Base-by-base conservation (phyloP, 64 coral and sea anemone genomes). In the Actinia equina region DNA sequence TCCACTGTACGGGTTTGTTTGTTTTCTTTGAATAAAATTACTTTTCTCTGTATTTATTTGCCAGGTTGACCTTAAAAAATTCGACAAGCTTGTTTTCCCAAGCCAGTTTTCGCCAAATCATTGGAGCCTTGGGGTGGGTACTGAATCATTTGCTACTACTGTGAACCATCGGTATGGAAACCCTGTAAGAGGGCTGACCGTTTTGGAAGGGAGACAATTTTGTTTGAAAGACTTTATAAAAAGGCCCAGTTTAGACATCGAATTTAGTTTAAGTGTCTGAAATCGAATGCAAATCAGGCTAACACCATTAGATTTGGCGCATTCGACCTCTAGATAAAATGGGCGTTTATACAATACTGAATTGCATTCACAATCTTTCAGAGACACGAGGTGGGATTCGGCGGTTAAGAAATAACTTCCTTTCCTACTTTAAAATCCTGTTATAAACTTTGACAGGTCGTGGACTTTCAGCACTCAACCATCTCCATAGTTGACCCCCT, bases 81-180 rank as follows among this genome's bases (percentile, higher is more conserved):
- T 41, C 16, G 71, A 77, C 23, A 77, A 77, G 42, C 71, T 77
- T 25, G 42, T 77, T 77, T 77, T 77, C 71, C 71, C 71, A 77
- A 15, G 5, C 42, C 71, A 77, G 71, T 27, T 77, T 77, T 77
- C 71, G 16, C 23, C 23, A 77, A 77, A 77, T 77, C 71, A 77
- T 15, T 77, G 71, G 71, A 77, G 71, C 42, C 71, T 77, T 77
- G 71, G 71, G 42, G 71, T 77, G 42, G 19, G 23, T 77, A 44
- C 8, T 37, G 30, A 41, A 77, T 77, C 42, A 62, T 62, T 44
- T 41, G 71, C 71, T 27, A 10, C 19, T 37, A 10, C 5, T 77
- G 71, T 62, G 59, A 62, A 16, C 30, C 30, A 37, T 37, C 30
- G 30, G 30, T 37, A 37, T 37, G 30, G 30, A 37, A 37, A 37